Percentiles rank a stretch among this genome's conserved stretches.
Conservation (phyloP, 1,140 invertebrate genomes). For the Drosophila mojavensis region DNA sequence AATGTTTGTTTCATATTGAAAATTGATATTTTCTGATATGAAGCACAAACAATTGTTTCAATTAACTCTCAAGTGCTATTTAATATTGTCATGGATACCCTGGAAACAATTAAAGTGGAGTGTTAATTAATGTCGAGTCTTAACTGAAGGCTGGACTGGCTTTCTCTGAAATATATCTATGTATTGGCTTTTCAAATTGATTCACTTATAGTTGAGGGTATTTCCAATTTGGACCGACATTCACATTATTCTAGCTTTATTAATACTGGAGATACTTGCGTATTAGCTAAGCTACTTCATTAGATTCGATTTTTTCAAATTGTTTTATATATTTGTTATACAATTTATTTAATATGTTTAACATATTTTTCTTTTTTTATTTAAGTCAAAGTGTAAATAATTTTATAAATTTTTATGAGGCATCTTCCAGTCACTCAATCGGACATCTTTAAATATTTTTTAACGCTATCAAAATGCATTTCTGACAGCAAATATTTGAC, state of each 20-base stretch:
- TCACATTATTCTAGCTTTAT: too few relatives aligned
- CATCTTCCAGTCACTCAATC: neutral
- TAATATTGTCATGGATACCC: slow-evolving; percentile 13
- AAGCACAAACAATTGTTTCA: slow-evolving; percentile 44
- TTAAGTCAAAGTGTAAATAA: neutral
- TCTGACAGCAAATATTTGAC: slow-evolving; percentile 30
- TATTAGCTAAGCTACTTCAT: too few relatives aligned
- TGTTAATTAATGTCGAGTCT: too few relatives aligned
- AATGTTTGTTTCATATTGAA: slow-evolving; percentile 37
- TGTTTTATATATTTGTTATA: neutral
- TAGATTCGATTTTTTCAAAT: neutral
- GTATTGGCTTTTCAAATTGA: too few relatives aligned
- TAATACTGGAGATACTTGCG: too few relatives aligned
- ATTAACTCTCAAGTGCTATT: slow-evolving; percentile 42
- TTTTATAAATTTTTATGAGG: neutral
- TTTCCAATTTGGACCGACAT: too few relatives aligned
- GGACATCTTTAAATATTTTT: neutral
- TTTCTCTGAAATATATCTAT: too few relatives aligned
- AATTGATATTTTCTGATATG: slow-evolving; percentile 55
- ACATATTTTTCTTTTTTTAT: neutral
- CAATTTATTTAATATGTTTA: neutral
- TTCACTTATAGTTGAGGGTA: too few relatives aligned
- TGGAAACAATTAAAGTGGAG: neutral
- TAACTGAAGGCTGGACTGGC: too few relatives aligned
- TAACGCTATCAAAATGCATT: slow-evolving; percentile 23